Evolutionary conservation across 2,797 vertebrate species (phyloP).

Genomic region (Gorsachius magnificus): DNA sequence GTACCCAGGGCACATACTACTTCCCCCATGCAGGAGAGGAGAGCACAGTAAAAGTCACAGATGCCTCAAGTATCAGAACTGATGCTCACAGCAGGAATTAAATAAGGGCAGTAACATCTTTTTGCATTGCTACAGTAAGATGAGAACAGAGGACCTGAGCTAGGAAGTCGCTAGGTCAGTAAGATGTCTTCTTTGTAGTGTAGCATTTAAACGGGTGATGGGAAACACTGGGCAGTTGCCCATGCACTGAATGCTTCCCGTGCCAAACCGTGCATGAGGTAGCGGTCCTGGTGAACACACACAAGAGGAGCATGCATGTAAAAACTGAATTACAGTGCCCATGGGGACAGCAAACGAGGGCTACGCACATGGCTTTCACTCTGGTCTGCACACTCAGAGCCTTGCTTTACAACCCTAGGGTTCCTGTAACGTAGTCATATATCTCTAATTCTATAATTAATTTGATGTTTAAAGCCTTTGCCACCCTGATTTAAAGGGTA

Average conservation of each 20-base stretch:
- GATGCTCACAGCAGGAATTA: accelerated
- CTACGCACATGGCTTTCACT: neutral
- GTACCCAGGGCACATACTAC: neutral
- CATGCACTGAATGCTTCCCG: neutral
- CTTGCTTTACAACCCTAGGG: neutral
- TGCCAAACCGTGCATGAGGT: neutral
- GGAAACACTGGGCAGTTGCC: neutral
- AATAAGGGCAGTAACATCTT: neutral
- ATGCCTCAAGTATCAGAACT: neutral
- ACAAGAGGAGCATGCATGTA: neutral
- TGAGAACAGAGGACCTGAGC: neutral
- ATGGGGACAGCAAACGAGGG: neutral
- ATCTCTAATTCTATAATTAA: neutral
- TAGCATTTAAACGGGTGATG: accelerated
- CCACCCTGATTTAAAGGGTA: neutral
- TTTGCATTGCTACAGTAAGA: neutral
- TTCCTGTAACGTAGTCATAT: neutral
- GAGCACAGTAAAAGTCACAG: neutral
- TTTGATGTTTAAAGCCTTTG: neutral
- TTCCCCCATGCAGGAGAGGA: neutral
- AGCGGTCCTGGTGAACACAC: neutral
- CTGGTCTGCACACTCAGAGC: neutral
- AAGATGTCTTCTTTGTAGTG: neutral
- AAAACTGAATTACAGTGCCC: neutral
- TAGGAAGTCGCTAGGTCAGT: neutral